Evolutionary conservation across 2,113 vertebrate genomes (phyloP), one percentile per base, ranked within the genome.

Genomic region (Dicaeum eximium): DNA sequence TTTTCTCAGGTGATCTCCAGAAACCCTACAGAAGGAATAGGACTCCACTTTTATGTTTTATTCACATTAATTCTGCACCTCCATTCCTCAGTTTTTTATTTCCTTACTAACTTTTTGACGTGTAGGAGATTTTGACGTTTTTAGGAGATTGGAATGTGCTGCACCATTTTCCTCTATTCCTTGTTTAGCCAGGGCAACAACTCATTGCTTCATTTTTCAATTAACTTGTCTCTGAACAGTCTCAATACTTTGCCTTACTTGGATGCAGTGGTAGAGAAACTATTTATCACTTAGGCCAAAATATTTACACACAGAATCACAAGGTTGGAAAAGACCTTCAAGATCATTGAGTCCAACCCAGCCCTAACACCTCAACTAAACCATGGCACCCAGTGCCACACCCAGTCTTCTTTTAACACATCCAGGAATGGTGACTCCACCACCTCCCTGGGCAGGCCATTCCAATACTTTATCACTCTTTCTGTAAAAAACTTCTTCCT

Each of bases 91-190:
- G 37, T 33, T 78, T 27, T 53, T 4, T 40, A 30, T 38, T 81
- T 73, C 56, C 27, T 58, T 33, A 31, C 15, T 42, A 66, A 44
- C 12, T 23, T 61, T 48, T 37, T 16, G 3, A 25, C 42, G 19
- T 2, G 1, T 8, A 37, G 17, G n/a, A n/a, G n/a, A n/a, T n/a
- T n/a, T n/a, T n/a, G n/a, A n/a, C n/a, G n/a, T n/a, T n/a, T n/a
- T 31, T 4, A 31, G 28, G 44, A 53, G 33, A 78, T 2, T 17
- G 24, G 19, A 78, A 71, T 17, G 71, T 0, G 1, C 10, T 0
- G 0, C 31, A 45, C 4, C 28, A 14, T 67, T 69, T 82, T 44
- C 53, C 47, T 83, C 38, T 50, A 1, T 23, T 71, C 45, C 58
- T 65, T 65, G 13, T 8, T 2, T 40, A 40, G 72, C 45, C 6